Evolutionary conservation across 2,888 invertebrate species (phyloP), one percentile per base, ranked within the genome.

Genomic region (Tetragonula carbonaria): DNA sequence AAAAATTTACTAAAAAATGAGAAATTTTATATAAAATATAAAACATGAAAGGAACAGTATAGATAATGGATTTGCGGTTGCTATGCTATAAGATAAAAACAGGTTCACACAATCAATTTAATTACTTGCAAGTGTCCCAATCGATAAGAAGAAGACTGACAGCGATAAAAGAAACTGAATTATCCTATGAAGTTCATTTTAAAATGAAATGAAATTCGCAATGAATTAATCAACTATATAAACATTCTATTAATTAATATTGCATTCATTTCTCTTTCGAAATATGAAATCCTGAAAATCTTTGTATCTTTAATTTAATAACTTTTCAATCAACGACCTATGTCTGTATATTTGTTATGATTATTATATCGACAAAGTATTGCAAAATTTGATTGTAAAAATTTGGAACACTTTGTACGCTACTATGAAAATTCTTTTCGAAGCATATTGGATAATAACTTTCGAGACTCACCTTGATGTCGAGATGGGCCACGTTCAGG

Each of bases 401-500:
- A n/a, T 14, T 23, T 14, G n/a, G 14, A 14, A 59, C n/a, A 23
- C 5, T 2, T 18, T 28, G 28, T 28, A 8, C n/a, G n/a, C 6
- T 38, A 45, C 45, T 38, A 21, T 21, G 38, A 55, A 45, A 57
- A 55, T 59, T 23, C 59, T n/a, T 50, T 21, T 6, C 13, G 2
- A 16, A 45, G 1, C 55, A 51, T 1, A 38, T 38, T 50, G 55
- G 6, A 23, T 28, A 28, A 11, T 16, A 23, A n/a, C 18, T 68
- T 62, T 70, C 16, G 21, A 59, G 71, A 81, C 91, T 90, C 90
- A 96, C 96, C 96, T 96, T 96, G 84, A 96, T 95, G 91, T 96
- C 96, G 75, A 96, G 95, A 92, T 96, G 96, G 57, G 96, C 96
- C 76, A 96, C 96, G 92, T 96, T 96, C 85, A 95, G 94, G 78